Conservation (phyloP, 2,113 vertebrate genomes). For the Megalops atlanticus region DNA sequence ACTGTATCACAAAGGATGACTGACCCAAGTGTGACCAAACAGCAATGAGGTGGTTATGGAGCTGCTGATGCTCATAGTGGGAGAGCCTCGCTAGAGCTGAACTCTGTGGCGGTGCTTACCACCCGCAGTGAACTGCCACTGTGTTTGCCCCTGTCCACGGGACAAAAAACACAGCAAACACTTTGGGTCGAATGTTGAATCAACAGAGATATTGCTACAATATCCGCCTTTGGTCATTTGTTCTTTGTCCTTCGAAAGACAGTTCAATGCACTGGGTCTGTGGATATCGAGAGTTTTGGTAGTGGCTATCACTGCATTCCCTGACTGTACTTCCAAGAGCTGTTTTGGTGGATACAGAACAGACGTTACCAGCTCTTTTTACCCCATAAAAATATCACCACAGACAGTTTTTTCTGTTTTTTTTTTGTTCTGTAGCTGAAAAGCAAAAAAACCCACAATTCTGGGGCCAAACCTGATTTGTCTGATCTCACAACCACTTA, state of each 20-base stretch:
- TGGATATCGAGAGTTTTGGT: background rate
- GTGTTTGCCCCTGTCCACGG: background rate
- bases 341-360: too few relatives aligned
- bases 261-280: background rate
- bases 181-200: background rate
- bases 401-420: too few relatives aligned
- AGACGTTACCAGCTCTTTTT: too few relatives aligned
- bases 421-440: too few relatives aligned
- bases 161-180: background rate
- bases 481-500: conserved; percentile 55
- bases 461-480: conserved; percentile 28
- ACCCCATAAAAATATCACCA: too few relatives aligned
- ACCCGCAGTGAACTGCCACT: background rate
- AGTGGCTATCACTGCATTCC: background rate
- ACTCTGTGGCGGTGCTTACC: background rate
- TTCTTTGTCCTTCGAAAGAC: background rate
- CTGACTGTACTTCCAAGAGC: too few relatives aligned
- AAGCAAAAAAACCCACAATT: background rate
- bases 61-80: background rate
- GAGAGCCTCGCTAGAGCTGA: background rate
- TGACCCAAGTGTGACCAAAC: background rate
- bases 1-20: background rate
- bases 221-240: background rate
- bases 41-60: conserved; percentile 10
- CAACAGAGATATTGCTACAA: background rate